Base-by-base conservation (phyloP, 1,140 invertebrate genomes). In the Atta texana region DNA sequence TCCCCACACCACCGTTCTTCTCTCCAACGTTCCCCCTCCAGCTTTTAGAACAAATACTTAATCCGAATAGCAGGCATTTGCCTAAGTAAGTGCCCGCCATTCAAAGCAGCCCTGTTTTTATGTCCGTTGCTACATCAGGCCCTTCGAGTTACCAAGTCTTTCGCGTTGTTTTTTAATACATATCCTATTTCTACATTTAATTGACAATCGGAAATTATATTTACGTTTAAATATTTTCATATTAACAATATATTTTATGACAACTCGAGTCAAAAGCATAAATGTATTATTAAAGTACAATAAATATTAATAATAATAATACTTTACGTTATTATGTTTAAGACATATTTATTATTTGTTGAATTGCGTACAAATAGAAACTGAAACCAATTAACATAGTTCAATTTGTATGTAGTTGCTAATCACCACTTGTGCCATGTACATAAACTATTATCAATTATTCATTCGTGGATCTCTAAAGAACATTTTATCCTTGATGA, bases 41-140 rank as follows among this genome's bases (percentile, higher is more conserved):
- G 92, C 94, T 95, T 94, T 94, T 93, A 94, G 92, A 94, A 95
- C 94, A 95, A 94, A 94, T 95, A 95, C 94, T 95, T 95, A 94
- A 94, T 94, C 92, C 93, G 91, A 94, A 94, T 94, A 92, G 92
- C 92, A 88, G 89, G 92, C 93, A 94, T 94, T 94, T 94, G 93
- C 93, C 90, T 94, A 94, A 94, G 93, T 95, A 93, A 94, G 93
- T 94, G 92, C 92, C 91, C 90, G 90, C 93, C 92, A 93, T 94
- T 94, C 92, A 93, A 92, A 89, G 91, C 90, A 93, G 89, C 89
- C 91, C 59, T 78, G 89, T 89, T 92, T 94, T 94, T 94, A 94
- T 85, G 92, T 87, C 89, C 86, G 78, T 71, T 71, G 80, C 74
- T 82, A 87, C 80, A 87, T 77, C 77, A 81, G 66, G 71, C 71